Evolutionary conservation across 2,797 vertebrate genomes (phyloP), one percentile per base, ranked within the genome.

Genomic region (Sus cebifrons): DNA sequence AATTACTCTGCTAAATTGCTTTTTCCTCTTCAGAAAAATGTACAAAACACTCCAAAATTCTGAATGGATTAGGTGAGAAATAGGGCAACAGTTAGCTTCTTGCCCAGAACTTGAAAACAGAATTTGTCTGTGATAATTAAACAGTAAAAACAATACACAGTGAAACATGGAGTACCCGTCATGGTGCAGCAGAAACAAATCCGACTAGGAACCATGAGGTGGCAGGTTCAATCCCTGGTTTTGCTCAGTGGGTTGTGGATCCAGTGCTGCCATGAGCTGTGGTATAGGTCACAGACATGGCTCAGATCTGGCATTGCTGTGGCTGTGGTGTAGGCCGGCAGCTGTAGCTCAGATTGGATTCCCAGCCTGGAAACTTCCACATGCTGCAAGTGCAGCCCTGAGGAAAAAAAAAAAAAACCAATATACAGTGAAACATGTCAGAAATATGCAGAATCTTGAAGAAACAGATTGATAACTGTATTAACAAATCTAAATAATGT

Each of bases 31-130:
- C 79, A 88, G 81, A 74, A 84, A 96, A 92, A 60, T 70, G 44
- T 83, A 83, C 70, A 83, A 90, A 92, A 58, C 36, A 82, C 36
- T 86, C 23, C 21, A 93, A 94, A 97, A 89, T 78, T 86, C 77
- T 82, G 62, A 94, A 88, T 29, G 56, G 36, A 90, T 91, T 96
- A 81, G 29, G 67, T 83, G 23, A 85, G 52, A 95, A 91, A 52
- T 25, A 70, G 36, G 40, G 15, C 20, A 93, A 79, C 3, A 67
- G 49, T 73, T 44, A 88, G 14, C 25, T 90, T 92, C 58, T 32
- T 91, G n/a, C 67, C 60, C 36, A 96, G 60, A 86, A 36, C 16
- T 40, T 88, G 32, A 64, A 95, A 95, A 92, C 27, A 71, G 86
- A 89, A 91, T 74, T 86, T 82, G 15, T 32, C 10, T 95, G 27